Base-by-base conservation (phyloP, 2,888 invertebrate genomes). In the Dilophus febrilis region DNA sequence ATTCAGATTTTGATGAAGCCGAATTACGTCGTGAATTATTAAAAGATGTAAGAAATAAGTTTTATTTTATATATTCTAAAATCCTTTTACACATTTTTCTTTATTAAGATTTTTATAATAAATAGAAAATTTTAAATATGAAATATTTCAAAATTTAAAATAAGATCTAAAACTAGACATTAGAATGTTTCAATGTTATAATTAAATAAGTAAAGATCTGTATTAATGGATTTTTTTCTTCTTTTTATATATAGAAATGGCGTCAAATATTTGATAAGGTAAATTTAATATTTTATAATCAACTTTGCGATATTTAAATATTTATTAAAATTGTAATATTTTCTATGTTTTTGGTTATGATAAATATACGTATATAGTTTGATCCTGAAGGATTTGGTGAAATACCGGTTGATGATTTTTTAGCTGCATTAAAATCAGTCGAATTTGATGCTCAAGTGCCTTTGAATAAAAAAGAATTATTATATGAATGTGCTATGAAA, bases 311-410 rank as follows among this genome's bases (percentile, higher is more conserved):
- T 16, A 17, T 37, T 18, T 30, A 30, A 30, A 4, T n/a, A 13
- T 30, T 30, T 14, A 12, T 13, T 4, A 22, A 8, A 22, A n/a
- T n/a, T n/a, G n/a, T n/a, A 8, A 22, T 22, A 6, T 6, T 22
- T 22, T 22, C 22, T 22, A 22, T 6, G 4, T 22, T 22, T 6
- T 22, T 22, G 22, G 4, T 6, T 22, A 6, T 22, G 4, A 16
- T 33, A 7, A 14, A 33, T n/a, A 31, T n/a, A 13, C 14, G 13
- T 33, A 12, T 37, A 30, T 66, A 87, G 85, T 88, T 82, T 57
- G 88, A 90, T 66, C 84, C 85, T 8, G 90, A 90, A 65, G 90
- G 90, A 32, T 90, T 88, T 55, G 90, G 90, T 10, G 88, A 90
- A 67, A 88, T 90, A 53, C 83, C 83, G 34, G 80, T 87, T 71